A percentile compares a stretch with the other conserved stretches of the same genome.
These are phyloP conservation scores for Hyles vespertilio DNA, from an alignment of 1,140 invertebrate genomes.

Conservation along the genomic window DNA sequence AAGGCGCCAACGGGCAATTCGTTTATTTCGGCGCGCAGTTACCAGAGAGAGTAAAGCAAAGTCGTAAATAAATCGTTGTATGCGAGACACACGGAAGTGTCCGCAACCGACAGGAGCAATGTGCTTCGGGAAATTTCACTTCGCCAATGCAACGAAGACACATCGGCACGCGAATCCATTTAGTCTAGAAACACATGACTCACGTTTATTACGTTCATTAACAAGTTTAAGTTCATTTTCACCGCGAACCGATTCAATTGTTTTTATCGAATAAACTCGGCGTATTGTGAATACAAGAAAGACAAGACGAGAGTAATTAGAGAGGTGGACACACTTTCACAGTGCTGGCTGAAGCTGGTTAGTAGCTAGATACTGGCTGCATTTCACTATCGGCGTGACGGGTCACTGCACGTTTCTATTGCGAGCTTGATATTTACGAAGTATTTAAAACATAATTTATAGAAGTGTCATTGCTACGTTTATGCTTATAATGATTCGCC, in stretches of 20 bases:
- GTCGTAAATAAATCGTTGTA: constrained; percentile 6
- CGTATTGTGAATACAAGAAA: constrained; percentile 32
- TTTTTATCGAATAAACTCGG: not conserved
- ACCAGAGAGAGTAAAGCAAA: constrained; percentile 14
- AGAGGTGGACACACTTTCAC: constrained; percentile 60
- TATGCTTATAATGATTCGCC: too few relatives aligned
- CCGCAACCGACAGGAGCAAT: constrained; percentile 19
- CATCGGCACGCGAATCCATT: constrained; percentile 17
- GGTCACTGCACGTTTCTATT: constrained; percentile 47
- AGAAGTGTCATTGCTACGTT: too few relatives aligned
- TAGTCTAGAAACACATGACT: not conserved
- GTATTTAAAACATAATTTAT: too few relatives aligned
- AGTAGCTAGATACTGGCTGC: constrained; percentile 42
- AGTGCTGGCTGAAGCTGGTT: constrained; percentile 22
- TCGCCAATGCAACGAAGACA: constrained; percentile 12
- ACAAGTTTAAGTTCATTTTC: constrained; percentile 5
- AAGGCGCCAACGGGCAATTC: not conserved
- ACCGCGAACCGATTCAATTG: not conserved
- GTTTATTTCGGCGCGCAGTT: constrained; percentile 5
- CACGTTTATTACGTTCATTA: constrained; percentile 1
- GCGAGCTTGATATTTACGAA: not conserved
- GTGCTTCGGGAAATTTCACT: constrained; percentile 19
- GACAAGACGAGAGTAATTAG: constrained; percentile 53
- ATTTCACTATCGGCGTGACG: constrained; percentile 43
- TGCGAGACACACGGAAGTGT: constrained; percentile 19